Conservation (phyloP, 1,140 invertebrate genomes). For the Cardiocondyla obscurior region DNA sequence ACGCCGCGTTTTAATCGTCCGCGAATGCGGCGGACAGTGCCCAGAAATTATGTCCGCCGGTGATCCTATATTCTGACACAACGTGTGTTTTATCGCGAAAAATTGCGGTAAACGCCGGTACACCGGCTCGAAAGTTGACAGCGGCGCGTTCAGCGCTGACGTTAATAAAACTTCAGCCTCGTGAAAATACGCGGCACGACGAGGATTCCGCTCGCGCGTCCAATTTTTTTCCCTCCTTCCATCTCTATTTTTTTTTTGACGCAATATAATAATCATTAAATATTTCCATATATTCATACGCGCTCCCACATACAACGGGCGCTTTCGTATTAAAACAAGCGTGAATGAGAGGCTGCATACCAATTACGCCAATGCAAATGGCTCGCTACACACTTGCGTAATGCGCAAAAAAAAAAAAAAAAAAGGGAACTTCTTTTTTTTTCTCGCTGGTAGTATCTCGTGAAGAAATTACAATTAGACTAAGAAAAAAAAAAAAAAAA, state of each 20-base stretch:
- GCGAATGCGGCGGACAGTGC: constrained; percentile 25
- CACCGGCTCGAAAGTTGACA: neutral
- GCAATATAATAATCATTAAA: constrained; percentile 24
- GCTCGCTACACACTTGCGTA: neutral
- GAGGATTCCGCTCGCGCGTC: neutral
- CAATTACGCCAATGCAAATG: neutral
- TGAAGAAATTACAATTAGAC: neutral
- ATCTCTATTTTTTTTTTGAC: neutral
- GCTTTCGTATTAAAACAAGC: neutral
- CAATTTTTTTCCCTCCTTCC: neutral
- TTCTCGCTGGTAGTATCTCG: neutral
- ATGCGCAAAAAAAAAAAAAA: neutral
- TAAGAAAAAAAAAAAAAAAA: no score
- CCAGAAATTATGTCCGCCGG: constrained; percentile 44
- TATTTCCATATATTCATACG: neutral
- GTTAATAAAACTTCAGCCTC: constrained; percentile 35
- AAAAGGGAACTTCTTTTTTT: neutral
- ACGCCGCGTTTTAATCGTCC: constrained; percentile 28
- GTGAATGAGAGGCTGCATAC: neutral
- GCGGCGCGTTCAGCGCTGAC: constrained; percentile 13
- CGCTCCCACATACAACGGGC: neutral
- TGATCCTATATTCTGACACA: constrained; percentile 39
- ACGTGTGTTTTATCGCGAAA: constrained; percentile 40
- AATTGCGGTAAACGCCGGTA: constrained; percentile 37
- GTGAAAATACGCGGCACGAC: neutral